A percentile compares a stretch with the other conserved stretches of the same genome.
Evolutionary conservation across 2,888 invertebrate genomes (phyloP).

Genomic region (Caenorhabditis parvicauda): DNA sequence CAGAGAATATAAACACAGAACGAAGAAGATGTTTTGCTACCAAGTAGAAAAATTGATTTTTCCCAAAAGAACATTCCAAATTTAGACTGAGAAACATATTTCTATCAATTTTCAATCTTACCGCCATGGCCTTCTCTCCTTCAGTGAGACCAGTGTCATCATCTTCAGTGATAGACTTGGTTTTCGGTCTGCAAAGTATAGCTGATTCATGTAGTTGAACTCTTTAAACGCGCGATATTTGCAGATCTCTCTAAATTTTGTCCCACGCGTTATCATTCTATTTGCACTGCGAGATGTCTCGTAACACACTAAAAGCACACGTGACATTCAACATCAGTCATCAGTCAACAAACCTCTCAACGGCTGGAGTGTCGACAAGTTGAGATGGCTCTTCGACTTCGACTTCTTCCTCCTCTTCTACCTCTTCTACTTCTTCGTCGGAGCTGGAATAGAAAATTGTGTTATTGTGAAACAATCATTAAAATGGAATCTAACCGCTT

Average conservation of each 20-base stretch:
- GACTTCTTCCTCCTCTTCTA: slow-evolving; percentile 46
- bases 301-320: no score
- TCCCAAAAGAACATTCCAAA: no score
- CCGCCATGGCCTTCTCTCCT: slow-evolving; percentile 52
- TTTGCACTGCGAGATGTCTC: no score
- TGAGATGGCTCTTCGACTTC: slow-evolving; percentile 27
- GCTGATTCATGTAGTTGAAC: no score
- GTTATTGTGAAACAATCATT: not conserved
- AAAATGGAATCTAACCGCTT: not conserved
- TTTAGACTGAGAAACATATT: not conserved
- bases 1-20: slow-evolving; percentile 72
- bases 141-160: slow-evolving; percentile 46
- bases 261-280: no score
- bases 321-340: no score
- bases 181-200: slow-evolving; percentile 22
- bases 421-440: slow-evolving; percentile 44
- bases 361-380: slow-evolving; percentile 16
- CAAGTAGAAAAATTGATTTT: no score
- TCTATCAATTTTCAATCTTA: slow-evolving; percentile 7
- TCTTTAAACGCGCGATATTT: not conserved
- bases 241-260: not conserved
- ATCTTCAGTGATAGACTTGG: slow-evolving; percentile 33
- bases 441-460: slow-evolving; percentile 26
- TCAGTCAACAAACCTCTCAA: not conserved
- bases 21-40: no score